Evolutionary conservation across 2,113 vertebrate species (phyloP), one percentile per base, ranked within the genome.

Genomic region (Chrysemys picta): DNA sequence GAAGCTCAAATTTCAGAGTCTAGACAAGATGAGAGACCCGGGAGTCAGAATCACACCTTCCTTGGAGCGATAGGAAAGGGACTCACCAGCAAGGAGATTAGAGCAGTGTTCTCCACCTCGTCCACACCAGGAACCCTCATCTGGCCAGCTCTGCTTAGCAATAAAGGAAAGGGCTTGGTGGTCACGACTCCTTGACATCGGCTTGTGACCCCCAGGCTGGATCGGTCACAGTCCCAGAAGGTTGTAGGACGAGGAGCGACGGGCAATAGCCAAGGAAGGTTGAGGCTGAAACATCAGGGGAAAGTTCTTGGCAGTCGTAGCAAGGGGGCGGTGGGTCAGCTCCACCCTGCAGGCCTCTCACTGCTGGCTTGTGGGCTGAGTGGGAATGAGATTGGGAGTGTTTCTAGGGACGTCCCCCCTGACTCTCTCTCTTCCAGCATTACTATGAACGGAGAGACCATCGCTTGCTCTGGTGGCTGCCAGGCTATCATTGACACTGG

Each of bases 401-500:
- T 62, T 49, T 11, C 35, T 21, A 12, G 31, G 31, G 11, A 24
- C 6, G 11, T 76, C 6, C 12, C 21, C 75, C 75, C 75, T 7
- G 2, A 22, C 54, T 49, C 3, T 91, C 3, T 91, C n/a, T 11
- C 45, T 56, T 54, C 14, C 91, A 97, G 97, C 65, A 72, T 98
- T 89, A 96, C 96, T 57, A 93, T 98, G 90, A 95, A 98, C 10
- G 98, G 97, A 49, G 56, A 97, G 87, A 3, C 94, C 72, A 95
- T 98, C 7, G 97, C 98, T 85, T 98, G 98, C 57, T 97, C 95
- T 3, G 84, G 29, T 0, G 96, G 98, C 83, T 99, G 98, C 96
- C 97, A 98, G 91, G 98, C 97, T 75, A 98, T 99, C 5, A 95
- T 98, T 6, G 98, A 99, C 92, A 98, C 98, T 0, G 98, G 98